Evolutionary conservation across 2,888 invertebrate species (phyloP).

Genomic region (Miltochrista miniata): DNA sequence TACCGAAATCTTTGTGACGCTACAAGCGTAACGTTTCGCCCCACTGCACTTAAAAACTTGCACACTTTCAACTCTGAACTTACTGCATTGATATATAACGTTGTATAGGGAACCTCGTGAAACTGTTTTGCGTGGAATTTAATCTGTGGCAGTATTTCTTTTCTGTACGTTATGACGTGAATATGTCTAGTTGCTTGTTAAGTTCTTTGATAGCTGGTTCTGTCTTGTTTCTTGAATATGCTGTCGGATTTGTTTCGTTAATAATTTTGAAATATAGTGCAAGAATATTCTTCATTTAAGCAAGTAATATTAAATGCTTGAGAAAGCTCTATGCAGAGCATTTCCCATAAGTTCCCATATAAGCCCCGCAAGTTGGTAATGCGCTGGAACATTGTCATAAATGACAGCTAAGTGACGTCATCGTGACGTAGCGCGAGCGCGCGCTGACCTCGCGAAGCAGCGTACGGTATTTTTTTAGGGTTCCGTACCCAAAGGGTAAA

Average conservation of each 20-base stretch:
- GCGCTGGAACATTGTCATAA: no score
- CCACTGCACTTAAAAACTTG: slow-evolving; percentile 10
- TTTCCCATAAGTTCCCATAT: no score
- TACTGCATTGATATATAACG: not conserved
- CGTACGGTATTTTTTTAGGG: no score
- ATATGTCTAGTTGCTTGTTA: not conserved
- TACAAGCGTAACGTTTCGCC: slow-evolving; percentile 9
- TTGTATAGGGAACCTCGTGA: slow-evolving; percentile 1
- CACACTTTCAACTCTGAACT: slow-evolving; percentile 8
- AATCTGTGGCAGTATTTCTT: not conserved
- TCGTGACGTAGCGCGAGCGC: no score
- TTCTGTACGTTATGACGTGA: not conserved
- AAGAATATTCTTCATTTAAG: not conserved
- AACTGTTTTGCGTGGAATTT: not conserved
- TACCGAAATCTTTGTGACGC: slow-evolving; percentile 8
- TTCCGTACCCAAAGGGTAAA: no score
- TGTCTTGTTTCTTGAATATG: not conserved
- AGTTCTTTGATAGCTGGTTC: not conserved
- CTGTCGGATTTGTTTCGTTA: not conserved
- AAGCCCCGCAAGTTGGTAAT: no score
- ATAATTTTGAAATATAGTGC: not conserved
- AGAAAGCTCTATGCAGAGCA: no score
- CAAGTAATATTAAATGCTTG: no score
- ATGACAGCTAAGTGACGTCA: no score
- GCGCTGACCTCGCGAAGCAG: no score